phyloP scores from a whole-genome alignment of 2,888 invertebrate species.

The Sarcophaga variegata region DNA sequence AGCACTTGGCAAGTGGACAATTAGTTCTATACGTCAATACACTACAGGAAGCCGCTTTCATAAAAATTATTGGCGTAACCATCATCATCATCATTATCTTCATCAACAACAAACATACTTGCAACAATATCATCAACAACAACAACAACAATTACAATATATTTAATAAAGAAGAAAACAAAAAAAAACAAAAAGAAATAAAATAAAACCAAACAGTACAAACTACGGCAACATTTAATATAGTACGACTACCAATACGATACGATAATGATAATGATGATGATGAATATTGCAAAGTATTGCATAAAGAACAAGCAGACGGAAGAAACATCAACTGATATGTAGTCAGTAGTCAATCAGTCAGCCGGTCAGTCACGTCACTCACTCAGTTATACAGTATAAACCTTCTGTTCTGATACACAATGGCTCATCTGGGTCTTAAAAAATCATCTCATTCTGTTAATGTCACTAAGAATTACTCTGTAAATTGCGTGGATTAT shows the following conservation, averaged over 20 bases:
- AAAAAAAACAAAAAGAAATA: conserved; percentile 15
- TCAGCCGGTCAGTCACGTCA: conserved; percentile 43
- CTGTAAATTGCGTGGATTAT: not conserved
- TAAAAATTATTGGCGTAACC: conserved; percentile 70
- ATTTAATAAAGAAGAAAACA: not conserved
- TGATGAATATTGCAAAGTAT: conserved; percentile 24
- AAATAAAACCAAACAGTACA: conserved; percentile 16
- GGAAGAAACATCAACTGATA: conserved; percentile 57
- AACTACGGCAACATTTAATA: conserved; percentile 32
- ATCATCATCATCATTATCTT: conserved; percentile 66
- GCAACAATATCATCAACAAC: not conserved
- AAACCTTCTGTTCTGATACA: not conserved
- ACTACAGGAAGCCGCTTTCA: conserved; percentile 79
- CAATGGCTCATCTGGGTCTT: conserved; percentile 26
- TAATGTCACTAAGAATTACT: not conserved
- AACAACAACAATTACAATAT: not conserved
- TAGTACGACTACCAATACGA: conserved; percentile 14
- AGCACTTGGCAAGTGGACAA: conserved; percentile 77
- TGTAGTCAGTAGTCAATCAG: conserved; percentile 54
- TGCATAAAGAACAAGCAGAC: conserved; percentile 51
- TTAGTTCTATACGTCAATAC: conserved; percentile 81
- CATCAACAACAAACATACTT: conserved; percentile 28
- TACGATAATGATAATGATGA: conserved; percentile 17
- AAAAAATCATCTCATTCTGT: not conserved
- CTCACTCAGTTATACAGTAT: conserved; percentile 32